Base-by-base conservation (phyloP, 2,797 vertebrate species). In the Amblyopsis hoosieri region DNA sequence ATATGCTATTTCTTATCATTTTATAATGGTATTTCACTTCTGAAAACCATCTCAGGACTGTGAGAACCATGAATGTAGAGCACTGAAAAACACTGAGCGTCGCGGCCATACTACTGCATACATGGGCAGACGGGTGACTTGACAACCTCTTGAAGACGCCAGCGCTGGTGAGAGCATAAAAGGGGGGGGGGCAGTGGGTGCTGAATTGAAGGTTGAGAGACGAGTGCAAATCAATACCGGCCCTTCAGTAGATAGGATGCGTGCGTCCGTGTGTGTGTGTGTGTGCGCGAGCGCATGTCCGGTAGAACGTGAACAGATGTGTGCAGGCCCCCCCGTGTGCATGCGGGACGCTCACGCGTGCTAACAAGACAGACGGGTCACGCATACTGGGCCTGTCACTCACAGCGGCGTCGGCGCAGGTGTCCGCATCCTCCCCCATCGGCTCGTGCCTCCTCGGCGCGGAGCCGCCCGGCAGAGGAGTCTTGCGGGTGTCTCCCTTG, bases 341-440 rank as follows among this genome's bases (percentile, higher is more conserved):
- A 42, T 42, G 2, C 37, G 9, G 37, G 9, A 42, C 9, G 37
- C 37, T 9, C 7, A 9, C 37, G 7, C 1, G 37, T 42, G 37
- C 9, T 42, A 42, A 42, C 37, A 10, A 10, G 37, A 29, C 23
- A 29, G 23, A 4, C 23, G 23, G 23, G 23, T 29, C 23, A 29
- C 23, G 23, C 23, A 15, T 53, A 9, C 46, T 12, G 53, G 13
- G 53, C 45, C 9, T 55, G 4, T 59, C 75, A 91, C 95, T 95
- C 89, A 97, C 95, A 80, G 92, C 81, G 10, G 90, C 85, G 73
- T 93, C 91, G 17, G 90, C 80, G 56, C 90, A 91, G 72, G 92
- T 94, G 91, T 95, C 94, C 87, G 84, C 70, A 77, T 94, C 93
- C 11, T 75, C 86, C 85, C 93, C 94, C 73, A 83, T 86, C 85